These are phyloP conservation scores for Corythornis madagascariensis DNA, from an alignment of 2,113 vertebrate species.

Conservation along the genomic window DNA sequence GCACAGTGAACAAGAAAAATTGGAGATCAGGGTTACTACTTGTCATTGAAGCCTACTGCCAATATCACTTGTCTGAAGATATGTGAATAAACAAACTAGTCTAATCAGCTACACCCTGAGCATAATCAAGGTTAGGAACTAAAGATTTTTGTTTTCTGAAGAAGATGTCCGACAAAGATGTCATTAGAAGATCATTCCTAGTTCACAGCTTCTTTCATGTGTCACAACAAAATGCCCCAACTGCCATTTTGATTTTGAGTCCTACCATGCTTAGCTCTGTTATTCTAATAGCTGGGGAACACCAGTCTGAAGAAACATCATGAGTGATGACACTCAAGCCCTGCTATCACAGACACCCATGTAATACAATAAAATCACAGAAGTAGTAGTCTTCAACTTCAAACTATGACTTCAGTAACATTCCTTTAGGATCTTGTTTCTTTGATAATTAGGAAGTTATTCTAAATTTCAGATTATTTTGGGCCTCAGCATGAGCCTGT, in stretches of 20 bases:
- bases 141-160: background rate
- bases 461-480: background rate
- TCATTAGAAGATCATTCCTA: background rate
- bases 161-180: background rate
- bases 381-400: background rate
- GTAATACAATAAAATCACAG: background rate
- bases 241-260: background rate
- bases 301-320: rapidly evolving
- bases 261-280: background rate
- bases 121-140: background rate
- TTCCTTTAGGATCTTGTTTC: background rate
- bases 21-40: rapidly evolving
- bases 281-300: background rate
- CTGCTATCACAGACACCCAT: background rate
- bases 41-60: background rate
- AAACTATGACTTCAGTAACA: background rate
- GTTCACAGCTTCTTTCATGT: background rate
- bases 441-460: background rate
- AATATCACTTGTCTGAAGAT: background rate
- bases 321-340: background rate
- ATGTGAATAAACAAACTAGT: background rate
- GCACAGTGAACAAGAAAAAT: background rate
- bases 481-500: background rate
- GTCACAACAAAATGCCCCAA: background rate
- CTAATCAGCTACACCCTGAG: background rate